phyloP scores from a whole-genome alignment of 2,888 invertebrate genomes.

The Aelia acuminata region DNA sequence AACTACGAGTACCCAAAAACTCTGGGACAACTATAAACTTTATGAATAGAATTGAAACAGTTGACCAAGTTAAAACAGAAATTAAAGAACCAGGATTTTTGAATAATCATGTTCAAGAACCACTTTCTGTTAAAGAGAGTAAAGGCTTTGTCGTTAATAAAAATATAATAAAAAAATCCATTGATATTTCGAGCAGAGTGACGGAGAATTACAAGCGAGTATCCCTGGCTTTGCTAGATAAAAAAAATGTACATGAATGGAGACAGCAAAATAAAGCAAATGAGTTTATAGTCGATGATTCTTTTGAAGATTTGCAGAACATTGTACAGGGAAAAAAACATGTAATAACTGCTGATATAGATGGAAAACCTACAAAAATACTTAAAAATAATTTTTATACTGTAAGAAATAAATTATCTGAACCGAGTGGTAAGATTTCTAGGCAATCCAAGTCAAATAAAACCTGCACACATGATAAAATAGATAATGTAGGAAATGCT shows the following conservation, averaged over 20 bases:
- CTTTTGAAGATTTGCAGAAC: neutral
- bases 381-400: neutral
- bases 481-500: neutral
- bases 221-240: neutral
- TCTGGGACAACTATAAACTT: neutral
- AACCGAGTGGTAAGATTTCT: neutral
- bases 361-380: neutral
- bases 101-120: neutral
- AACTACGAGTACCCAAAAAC: neutral
- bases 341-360: neutral
- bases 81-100: neutral
- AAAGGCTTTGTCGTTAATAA: too few species aligned
- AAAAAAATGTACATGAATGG: too few species aligned
- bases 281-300: neutral
- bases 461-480: neutral
- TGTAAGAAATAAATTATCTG: neutral
- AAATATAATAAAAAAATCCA: neutral
- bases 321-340: neutral
- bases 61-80: neutral
- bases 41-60: neutral
- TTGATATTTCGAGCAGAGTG: neutral
- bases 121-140: too few species aligned
- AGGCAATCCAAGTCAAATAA: neutral
- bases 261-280: neutral
- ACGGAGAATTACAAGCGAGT: constrained; percentile 6